Conservation (phyloP, 2,113 vertebrate genomes). For the Naja naja region DNA sequence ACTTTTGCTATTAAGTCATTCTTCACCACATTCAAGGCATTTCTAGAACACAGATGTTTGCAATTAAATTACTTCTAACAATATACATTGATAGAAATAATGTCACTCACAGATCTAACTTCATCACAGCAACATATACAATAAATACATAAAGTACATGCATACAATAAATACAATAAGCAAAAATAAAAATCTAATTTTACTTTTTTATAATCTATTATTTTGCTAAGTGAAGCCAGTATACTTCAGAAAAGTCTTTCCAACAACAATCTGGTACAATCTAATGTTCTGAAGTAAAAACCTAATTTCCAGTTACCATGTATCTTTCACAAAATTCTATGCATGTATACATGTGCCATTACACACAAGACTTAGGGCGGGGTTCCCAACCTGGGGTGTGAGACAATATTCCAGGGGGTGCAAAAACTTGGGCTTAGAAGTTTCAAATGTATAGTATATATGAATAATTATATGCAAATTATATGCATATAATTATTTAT, state of each 20-base stretch:
- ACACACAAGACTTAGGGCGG: background rate
- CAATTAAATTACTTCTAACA: background rate
- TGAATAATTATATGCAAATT: no score
- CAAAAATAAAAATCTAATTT: background rate
- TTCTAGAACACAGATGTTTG: conserved; percentile 72
- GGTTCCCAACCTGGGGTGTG: no score
- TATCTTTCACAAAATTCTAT: background rate
- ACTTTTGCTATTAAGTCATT: conserved; percentile 92
- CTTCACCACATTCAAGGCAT: conserved; percentile 95
- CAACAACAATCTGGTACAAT: background rate
- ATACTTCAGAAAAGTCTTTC: background rate
- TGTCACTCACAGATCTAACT: background rate
- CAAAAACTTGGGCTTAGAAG: no score
- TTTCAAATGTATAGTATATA: no score
- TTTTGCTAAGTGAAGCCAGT: background rate
- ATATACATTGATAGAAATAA: background rate
- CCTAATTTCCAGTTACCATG: background rate
- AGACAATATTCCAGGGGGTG: no score
- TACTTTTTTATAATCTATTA: background rate
- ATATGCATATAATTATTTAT: no score
- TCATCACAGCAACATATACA: background rate
- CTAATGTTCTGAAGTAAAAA: background rate
- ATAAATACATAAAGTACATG: background rate
- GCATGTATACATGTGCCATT: background rate
- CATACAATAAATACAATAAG: background rate